Percentiles rank a stretch among this genome's conserved stretches.
Evolutionary conservation across 2,888 invertebrate genomes (phyloP).

Genomic region (Latrodectus hesperus): DNA sequence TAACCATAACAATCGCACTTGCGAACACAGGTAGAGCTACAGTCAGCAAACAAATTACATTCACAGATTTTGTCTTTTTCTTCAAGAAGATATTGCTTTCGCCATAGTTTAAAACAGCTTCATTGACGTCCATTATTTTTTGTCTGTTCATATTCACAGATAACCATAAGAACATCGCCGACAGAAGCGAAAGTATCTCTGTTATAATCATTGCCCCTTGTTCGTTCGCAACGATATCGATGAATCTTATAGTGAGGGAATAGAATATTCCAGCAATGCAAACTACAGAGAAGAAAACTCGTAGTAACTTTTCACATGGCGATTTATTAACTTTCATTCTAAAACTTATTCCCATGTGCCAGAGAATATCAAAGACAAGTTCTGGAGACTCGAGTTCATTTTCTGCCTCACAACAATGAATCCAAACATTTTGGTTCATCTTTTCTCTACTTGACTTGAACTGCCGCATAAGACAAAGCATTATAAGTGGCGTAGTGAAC

Average conservation of each 20-base stretch:
- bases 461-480: no score
- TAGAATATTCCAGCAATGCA: constrained; percentile 39
- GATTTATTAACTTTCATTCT: neutral
- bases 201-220: constrained; percentile 56
- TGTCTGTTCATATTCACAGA: constrained; percentile 38
- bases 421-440: no score
- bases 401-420: no score
- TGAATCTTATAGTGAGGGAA: constrained; percentile 44
- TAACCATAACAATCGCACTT: constrained; percentile 42
- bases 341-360: constrained; percentile 52
- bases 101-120: constrained; percentile 1
- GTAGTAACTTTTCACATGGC: constrained; percentile 15
- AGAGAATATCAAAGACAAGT: constrained; percentile 40
- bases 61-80: constrained; percentile 20
- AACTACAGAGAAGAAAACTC: constrained; percentile 22
- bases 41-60: constrained; percentile 31
- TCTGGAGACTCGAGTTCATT: constrained; percentile 39
- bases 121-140: constrained; percentile 20
- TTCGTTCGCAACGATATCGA: constrained; percentile 22
- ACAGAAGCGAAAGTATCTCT: constrained; percentile 38
- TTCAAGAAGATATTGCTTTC: neutral
- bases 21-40: constrained; percentile 37
- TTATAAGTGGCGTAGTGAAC: no score
- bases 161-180: constrained; percentile 40
- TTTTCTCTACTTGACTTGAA: no score